Evolutionary conservation across 2,888 invertebrate genomes (phyloP).

Genomic region (Dioctria linearis): DNA sequence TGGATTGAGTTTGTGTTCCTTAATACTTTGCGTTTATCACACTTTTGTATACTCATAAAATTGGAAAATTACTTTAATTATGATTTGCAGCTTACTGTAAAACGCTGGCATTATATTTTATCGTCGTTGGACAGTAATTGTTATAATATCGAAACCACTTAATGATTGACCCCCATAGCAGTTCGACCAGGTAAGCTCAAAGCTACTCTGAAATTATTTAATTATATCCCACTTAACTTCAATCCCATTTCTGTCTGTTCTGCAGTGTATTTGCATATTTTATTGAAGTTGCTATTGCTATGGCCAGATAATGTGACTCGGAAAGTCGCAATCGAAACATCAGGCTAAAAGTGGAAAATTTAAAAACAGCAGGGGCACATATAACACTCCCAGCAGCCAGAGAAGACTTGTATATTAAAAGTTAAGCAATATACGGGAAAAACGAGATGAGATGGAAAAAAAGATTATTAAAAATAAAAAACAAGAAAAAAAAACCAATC

Average conservation of each 20-base stretch:
- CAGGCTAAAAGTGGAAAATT: slow-evolving; percentile 33
- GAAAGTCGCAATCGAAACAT: slow-evolving; percentile 21
- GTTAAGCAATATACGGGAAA: slow-evolving; percentile 16
- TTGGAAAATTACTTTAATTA: not conserved
- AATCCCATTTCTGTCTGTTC: slow-evolving; percentile 26
- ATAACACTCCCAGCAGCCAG: slow-evolving; percentile 9
- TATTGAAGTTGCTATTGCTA: slow-evolving; percentile 16
- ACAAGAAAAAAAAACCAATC: slow-evolving; percentile 6
- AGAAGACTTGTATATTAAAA: slow-evolving; percentile 22
- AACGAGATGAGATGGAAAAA: not conserved
- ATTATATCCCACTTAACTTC: slow-evolving; percentile 33
- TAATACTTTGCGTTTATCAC: too few relatives aligned
- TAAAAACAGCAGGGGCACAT: slow-evolving; percentile 32
- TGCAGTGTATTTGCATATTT: slow-evolving; percentile 41
- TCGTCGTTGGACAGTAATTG: not conserved
- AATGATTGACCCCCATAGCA: not conserved
- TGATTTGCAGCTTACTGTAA: not conserved
- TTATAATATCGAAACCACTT: slow-evolving; percentile 1
- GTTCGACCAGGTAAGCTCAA: not conserved
- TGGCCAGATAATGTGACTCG: slow-evolving; percentile 14
- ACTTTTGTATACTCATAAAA: not conserved
- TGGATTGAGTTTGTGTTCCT: too few relatives aligned
- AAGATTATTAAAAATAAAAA: not conserved
- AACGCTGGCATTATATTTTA: not conserved
- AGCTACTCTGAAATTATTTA: slow-evolving; percentile 22